Evolutionary conservation across 64 coral and sea anemone species (phyloP), one percentile per base, ranked within the genome.

Genomic region (Pocillopora damicornis): DNA sequence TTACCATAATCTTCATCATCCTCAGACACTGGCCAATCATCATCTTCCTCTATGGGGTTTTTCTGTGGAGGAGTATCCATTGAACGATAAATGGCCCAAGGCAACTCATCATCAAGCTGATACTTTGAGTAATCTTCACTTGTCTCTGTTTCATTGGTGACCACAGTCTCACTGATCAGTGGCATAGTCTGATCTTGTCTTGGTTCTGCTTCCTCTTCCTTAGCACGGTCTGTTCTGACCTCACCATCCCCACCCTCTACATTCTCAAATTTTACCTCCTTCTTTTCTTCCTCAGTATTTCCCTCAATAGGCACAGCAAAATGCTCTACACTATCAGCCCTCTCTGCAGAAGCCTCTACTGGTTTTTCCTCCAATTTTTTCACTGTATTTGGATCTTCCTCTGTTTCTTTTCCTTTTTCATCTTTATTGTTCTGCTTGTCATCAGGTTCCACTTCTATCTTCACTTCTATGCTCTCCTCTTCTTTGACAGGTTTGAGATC

Each of bases 31-130:
- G 93, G 90, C 93, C 93, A 99, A 5, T 92, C 90, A 12, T 95
- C 97, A 16, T 92, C 91, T 17, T 99, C 93, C n/a, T 95, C 97
- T 9, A 95, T 73, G n/a, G 92, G 81, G 4, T 26, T 81, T 17
- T 42, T 91, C 0, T 88, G 72, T 15, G 78, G 77, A 37, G 86
- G 88, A 18, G 90, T 79, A 37, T 99, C 93, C 79, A 99, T 61
- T 88, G 97, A 95, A 14, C 97, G 86, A 61, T 99, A 99, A 93
- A 95, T 99, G 6, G 97, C 97, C 97, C 97, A 99, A 15, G 97
- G 97, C n/a, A 99, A 86, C 75, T 99, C 97, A 63, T 92, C 88
- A 60, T 99, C 93, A 93, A 89, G 63, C 35, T 99, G 93, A 26
- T 94, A 94, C 74, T 98, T 88, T 0, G 35, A 76, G 73, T 81